phyloP scores from a whole-genome alignment of 2,797 vertebrate species.

The Graptemys geographica region DNA sequence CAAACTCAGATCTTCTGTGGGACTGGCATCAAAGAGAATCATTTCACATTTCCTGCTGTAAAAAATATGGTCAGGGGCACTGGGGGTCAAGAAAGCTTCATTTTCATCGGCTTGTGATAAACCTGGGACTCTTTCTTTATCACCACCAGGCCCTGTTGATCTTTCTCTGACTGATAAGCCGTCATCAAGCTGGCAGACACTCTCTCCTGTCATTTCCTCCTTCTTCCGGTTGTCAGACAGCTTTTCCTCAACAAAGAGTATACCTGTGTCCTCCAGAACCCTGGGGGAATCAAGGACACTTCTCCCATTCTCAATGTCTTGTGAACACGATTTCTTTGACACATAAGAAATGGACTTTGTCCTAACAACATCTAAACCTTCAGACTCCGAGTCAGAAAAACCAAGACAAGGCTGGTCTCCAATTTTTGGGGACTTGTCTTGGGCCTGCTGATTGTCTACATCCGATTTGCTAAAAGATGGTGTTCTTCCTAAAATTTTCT shows the following conservation, averaged over 20 bases:
- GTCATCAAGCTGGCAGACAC: neutral
- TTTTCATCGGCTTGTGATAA: neutral
- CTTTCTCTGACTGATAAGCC: neutral
- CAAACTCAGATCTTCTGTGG: neutral
- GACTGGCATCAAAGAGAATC: neutral
- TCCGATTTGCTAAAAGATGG: conserved; percentile 13
- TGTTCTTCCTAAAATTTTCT: conserved; percentile 60
- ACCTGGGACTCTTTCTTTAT: neutral
- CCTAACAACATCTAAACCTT: conserved; percentile 42
- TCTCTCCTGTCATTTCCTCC: neutral
- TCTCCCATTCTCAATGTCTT: neutral
- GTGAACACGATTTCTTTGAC: neutral
- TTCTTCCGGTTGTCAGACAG: neutral
- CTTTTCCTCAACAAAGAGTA: neutral
- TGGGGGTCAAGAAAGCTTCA: neutral
- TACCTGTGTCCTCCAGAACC: neutral
- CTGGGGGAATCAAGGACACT: neutral
- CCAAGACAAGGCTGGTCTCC: conserved; percentile 14
- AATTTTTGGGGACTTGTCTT: neutral
- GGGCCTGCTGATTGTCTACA: conserved; percentile 6
- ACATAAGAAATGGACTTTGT: neutral
- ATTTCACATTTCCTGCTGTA: neutral
- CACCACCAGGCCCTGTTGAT: neutral
- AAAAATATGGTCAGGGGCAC: neutral
- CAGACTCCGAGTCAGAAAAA: conserved; percentile 60